Evolutionary conservation across 2,113 vertebrate genomes (phyloP).

Genomic region (Pterocles orientalis): DNA sequence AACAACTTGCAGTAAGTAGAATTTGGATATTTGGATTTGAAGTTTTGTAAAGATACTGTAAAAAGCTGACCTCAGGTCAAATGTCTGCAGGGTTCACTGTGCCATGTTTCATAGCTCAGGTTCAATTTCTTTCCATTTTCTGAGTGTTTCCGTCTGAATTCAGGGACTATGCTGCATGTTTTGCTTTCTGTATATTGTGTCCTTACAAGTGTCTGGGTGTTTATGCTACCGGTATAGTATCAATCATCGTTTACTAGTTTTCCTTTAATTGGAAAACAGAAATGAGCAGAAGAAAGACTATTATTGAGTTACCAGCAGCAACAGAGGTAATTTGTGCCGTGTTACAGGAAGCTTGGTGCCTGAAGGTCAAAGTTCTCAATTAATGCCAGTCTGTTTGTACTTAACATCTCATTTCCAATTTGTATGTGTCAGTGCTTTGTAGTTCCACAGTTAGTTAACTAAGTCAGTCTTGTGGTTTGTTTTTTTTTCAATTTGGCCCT

Average conservation of each 20-base stretch:
- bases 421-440: background rate
- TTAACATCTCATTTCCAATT: background rate
- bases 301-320: background rate
- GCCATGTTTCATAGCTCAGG: background rate
- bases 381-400: background rate
- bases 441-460: background rate
- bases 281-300: background rate
- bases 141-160: background rate
- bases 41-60: background rate
- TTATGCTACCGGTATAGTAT: background rate
- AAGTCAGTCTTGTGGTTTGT: background rate
- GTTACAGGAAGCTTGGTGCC: background rate
- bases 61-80: background rate
- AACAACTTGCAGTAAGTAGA: slow-evolving; percentile 91
- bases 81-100: background rate
- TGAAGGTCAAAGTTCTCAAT: background rate
- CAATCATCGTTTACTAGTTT: background rate
- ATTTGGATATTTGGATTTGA: background rate
- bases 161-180: background rate
- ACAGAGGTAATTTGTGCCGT: background rate
- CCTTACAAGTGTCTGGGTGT: background rate
- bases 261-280: background rate
- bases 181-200: background rate
- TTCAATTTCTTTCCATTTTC: slow-evolving; percentile 1
- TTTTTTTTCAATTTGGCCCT: background rate